phyloP scores from a whole-genome alignment of 2,888 invertebrate genomes.

The Limnephilus auricula region DNA sequence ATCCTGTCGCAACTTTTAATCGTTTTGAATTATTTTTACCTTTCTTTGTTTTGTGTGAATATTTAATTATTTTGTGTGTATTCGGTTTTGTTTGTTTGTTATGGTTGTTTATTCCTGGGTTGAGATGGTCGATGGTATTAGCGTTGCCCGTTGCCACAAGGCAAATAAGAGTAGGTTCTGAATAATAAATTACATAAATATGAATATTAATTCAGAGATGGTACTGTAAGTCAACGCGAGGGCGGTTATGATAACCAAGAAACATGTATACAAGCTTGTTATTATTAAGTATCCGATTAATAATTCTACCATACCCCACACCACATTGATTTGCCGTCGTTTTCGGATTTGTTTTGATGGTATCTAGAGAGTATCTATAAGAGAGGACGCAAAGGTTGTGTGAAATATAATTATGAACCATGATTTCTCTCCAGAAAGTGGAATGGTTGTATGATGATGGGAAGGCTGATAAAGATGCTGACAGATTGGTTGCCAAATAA shows the following conservation, averaged over 20 bases:
- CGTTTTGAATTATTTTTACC: not conserved
- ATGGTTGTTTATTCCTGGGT: not conserved
- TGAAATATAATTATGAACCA: not conserved
- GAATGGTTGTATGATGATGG: not conserved
- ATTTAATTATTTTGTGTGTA: not conserved
- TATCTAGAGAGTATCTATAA: too few relatives aligned
- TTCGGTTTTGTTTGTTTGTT: not conserved
- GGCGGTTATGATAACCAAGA: not conserved
- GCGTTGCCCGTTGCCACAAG: constrained; percentile 5
- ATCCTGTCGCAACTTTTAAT: not conserved
- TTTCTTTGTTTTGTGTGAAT: not conserved
- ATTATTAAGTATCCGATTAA: not conserved
- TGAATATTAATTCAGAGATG: constrained; percentile 39
- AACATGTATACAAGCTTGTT: not conserved
- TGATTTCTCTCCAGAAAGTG: not conserved
- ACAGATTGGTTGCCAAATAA: not conserved
- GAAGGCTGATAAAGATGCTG: not conserved
- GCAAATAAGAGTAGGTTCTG: constrained; percentile 5
- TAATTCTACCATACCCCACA: not conserved
- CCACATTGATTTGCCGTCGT: too few relatives aligned
- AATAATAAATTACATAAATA: not conserved
- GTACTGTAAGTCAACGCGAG: constrained; percentile 21
- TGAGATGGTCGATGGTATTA: not conserved
- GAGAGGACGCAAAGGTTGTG: not conserved
- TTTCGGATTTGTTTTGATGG: not conserved